phyloP scores from a whole-genome alignment of 2,888 invertebrate genomes.

The Operophtera brumata region DNA sequence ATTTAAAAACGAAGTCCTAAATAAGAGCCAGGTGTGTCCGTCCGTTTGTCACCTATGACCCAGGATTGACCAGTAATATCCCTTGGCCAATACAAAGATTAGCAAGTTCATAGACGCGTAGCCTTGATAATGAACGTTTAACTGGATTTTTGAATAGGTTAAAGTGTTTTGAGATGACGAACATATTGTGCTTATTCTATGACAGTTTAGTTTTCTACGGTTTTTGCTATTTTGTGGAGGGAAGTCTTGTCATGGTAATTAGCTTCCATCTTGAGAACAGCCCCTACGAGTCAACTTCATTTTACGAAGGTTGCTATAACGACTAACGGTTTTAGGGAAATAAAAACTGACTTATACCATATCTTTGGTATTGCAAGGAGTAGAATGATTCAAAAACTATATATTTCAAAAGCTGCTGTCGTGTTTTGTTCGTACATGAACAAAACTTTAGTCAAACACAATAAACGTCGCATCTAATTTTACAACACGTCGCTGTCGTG shows the following conservation, averaged over 20 bases:
- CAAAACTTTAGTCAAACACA: constrained; percentile 35
- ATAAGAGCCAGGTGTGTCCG: constrained; percentile 56
- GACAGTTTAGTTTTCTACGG: not conserved
- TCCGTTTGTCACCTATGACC: constrained; percentile 79
- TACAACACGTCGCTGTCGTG: constrained; percentile 34
- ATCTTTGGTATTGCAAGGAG: no score
- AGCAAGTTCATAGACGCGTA: constrained; percentile 47
- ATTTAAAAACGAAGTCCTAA: constrained; percentile 38
- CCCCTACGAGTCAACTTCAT: no score
- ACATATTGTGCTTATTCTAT: not conserved
- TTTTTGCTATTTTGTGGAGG: not conserved
- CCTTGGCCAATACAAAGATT: constrained; percentile 55
- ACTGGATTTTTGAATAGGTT: constrained; percentile 23
- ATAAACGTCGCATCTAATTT: constrained; percentile 67
- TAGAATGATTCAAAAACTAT: no score
- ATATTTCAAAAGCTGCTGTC: not conserved
- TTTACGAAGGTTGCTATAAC: no score
- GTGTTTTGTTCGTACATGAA: constrained; percentile 1
- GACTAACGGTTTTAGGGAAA: no score
- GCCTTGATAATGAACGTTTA: constrained; percentile 43
- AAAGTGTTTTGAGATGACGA: constrained; percentile 17
- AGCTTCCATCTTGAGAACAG: not conserved
- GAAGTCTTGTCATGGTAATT: not conserved
- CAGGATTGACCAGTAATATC: constrained; percentile 63
- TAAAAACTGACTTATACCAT: no score